phyloP scores from a whole-genome alignment of 2,797 vertebrate genomes.

The Brotula barbata region DNA sequence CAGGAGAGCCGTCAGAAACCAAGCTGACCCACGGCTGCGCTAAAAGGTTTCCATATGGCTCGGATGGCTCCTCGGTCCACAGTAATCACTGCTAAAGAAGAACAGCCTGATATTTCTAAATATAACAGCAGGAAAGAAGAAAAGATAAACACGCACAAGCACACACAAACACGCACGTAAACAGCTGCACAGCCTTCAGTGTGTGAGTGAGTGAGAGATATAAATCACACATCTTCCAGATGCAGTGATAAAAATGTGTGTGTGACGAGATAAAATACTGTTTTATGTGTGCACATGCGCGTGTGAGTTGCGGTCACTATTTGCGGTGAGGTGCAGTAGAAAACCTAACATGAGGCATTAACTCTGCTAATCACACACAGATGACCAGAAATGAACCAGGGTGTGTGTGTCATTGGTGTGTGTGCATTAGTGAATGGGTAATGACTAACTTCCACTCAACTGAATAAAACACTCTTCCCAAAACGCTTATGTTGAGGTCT shows the following conservation, averaged over 20 bases:
- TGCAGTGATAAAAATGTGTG: slow-evolving; percentile 54
- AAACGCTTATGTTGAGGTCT: slow-evolving; percentile 59
- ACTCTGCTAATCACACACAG: slow-evolving; percentile 73
- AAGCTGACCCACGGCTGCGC: slow-evolving; percentile 40
- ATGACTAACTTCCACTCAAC: slow-evolving; percentile 61
- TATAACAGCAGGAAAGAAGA: slow-evolving; percentile 27
- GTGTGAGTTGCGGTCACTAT: slow-evolving; percentile 63
- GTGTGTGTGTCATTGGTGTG: slow-evolving; percentile 12
- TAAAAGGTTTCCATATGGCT: slow-evolving; percentile 68
- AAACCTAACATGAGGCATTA: slow-evolving; percentile 74
- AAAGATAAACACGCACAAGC: slow-evolving; percentile 18
- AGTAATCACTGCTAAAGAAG: slow-evolving; percentile 42
- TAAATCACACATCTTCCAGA: slow-evolving; percentile 71
- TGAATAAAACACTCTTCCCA: slow-evolving; percentile 59
- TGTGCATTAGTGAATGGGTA: slow-evolving; percentile 29
- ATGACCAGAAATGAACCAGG: slow-evolving; percentile 61
- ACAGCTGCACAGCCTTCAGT: slow-evolving; percentile 63
- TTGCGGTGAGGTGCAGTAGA: slow-evolving; percentile 65
- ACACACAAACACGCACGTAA: slow-evolving; percentile 22
- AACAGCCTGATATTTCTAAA: slow-evolving; percentile 53
- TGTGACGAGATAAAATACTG: slow-evolving; percentile 10
- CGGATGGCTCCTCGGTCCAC: slow-evolving; percentile 40
- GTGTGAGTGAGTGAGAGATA: slow-evolving; percentile 58
- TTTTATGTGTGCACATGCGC: slow-evolving; percentile 1
- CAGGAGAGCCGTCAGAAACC: slow-evolving; percentile 54